Evolutionary conservation across 2,888 invertebrate genomes (phyloP).

Genomic region (Lasius platythorax): DNA sequence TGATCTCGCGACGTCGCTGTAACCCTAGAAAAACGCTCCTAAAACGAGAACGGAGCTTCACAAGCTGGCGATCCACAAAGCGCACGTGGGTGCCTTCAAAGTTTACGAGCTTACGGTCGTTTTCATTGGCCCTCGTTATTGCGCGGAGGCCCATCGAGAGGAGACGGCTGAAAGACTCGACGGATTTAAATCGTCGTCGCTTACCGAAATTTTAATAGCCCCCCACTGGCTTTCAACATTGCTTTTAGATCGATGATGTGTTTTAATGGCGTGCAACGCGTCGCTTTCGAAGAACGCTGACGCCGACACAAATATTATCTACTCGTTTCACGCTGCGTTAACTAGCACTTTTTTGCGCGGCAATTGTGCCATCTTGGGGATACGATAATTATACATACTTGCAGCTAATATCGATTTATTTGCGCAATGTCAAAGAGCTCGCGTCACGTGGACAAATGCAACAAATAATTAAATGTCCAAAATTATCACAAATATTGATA

Average conservation of each 20-base stretch:
- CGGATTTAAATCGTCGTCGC: constrained; percentile 46
- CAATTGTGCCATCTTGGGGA: not conserved
- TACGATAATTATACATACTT: not conserved
- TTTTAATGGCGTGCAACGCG: not conserved
- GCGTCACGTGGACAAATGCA: not conserved
- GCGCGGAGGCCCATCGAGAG: constrained; percentile 5
- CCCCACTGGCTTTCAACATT: constrained; percentile 23
- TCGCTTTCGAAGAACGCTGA: not conserved
- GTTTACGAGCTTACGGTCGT: constrained; percentile 64
- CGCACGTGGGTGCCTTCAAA: constrained; percentile 53
- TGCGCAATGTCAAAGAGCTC: not conserved
- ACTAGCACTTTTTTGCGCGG: not conserved
- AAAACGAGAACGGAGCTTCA: not conserved
- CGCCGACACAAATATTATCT: not conserved
- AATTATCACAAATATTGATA: constrained; percentile 23
- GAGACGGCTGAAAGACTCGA: constrained; percentile 22
- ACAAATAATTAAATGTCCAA: not conserved
- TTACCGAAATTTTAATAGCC: constrained; percentile 30
- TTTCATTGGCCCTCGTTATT: constrained; percentile 67
- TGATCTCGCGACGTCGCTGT: constrained; percentile 2
- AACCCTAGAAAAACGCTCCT: constrained; percentile 13
- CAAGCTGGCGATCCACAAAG: constrained; percentile 30
- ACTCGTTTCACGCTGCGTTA: not conserved
- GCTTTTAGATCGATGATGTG: constrained; percentile 10
- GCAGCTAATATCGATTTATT: constrained; percentile 18